These are phyloP conservation scores for Meganola albula DNA, from an alignment of 2,888 invertebrate genomes.

Conservation along the genomic window DNA sequence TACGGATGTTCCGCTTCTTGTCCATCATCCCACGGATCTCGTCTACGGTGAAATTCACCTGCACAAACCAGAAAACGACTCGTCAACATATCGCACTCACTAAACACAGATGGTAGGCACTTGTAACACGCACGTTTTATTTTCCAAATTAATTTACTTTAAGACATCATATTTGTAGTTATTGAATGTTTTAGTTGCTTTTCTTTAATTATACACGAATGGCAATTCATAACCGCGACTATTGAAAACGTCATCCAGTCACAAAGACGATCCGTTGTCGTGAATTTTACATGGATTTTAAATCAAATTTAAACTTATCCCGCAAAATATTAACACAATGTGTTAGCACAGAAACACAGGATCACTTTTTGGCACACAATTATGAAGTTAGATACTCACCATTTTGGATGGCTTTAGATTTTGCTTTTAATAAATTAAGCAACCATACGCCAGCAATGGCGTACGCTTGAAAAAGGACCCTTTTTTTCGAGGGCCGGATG, in stretches of 20 bases:
- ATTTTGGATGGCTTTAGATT: constrained; percentile 91
- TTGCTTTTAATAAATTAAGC: constrained; percentile 81
- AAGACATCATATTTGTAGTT: constrained; percentile 1
- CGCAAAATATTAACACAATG: constrained; percentile 51
- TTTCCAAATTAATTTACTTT: constrained; percentile 8
- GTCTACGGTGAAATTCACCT: constrained; percentile 99
- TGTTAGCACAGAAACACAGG: constrained; percentile 37
- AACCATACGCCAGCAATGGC: constrained; percentile 92
- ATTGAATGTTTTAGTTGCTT: constrained; percentile 5
- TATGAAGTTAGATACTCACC: constrained; percentile 78
- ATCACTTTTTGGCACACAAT: constrained; percentile 49
- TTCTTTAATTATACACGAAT: constrained; percentile 12
- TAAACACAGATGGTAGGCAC: constrained; percentile 50
- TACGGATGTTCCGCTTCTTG: constrained; percentile 99
- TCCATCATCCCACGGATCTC: constrained; percentile 99
- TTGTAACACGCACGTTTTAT: constrained; percentile 55
- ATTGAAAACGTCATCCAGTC: constrained; percentile 68
- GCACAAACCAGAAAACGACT: constrained; percentile 55
- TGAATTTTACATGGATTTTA: constrained; percentile 37
- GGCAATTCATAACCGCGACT: constrained; percentile 41
- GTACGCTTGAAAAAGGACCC: constrained; percentile 88
- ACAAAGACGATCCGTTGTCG: constrained; percentile 56
- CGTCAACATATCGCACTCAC: constrained; percentile 48
- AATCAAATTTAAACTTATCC: constrained; percentile 32
- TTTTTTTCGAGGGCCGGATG: constrained; percentile 53